phyloP scores from a whole-genome alignment of 2,888 invertebrate genomes.

The Ormyrus labotus region DNA sequence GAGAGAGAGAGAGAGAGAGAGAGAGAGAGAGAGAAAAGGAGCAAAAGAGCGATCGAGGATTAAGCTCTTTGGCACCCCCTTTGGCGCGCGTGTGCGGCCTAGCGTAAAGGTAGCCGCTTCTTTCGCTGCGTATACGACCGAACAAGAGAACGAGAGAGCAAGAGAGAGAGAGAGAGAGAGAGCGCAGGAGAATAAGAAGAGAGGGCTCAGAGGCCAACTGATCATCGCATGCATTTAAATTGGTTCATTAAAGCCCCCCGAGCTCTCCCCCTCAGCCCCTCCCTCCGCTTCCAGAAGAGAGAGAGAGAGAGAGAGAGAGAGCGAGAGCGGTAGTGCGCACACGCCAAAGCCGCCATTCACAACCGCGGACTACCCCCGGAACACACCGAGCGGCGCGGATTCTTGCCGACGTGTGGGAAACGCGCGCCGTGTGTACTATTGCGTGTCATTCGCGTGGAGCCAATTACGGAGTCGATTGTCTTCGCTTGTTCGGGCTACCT shows the following conservation, averaged over 20 bases:
- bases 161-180: constrained; percentile 42
- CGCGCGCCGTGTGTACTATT: constrained; percentile 50
- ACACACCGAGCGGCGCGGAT: too few relatives aligned
- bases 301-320: too few relatives aligned
- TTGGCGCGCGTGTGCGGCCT: constrained; percentile 59
- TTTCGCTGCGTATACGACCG: constrained; percentile 14
- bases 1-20: too few relatives aligned
- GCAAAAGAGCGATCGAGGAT: background rate
- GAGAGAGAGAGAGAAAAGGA: too few relatives aligned
- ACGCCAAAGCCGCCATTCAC: too few relatives aligned
- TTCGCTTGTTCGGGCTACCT: constrained; percentile 36
- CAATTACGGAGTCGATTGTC: constrained; percentile 72
- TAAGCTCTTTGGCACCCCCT: constrained; percentile 35
- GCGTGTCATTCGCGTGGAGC: constrained; percentile 71
- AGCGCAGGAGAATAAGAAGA: constrained; percentile 66
- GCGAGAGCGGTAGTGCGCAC: too few relatives aligned
- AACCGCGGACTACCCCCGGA: too few relatives aligned
- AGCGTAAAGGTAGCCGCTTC: constrained; percentile 63
- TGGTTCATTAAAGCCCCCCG: constrained; percentile 75
- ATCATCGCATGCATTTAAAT: constrained; percentile 76
- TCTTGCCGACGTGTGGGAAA: too few relatives aligned
- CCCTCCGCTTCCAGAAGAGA: constrained; percentile 32
- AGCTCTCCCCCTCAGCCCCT: constrained; percentile 60
- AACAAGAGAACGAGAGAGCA: background rate
- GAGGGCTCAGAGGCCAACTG: constrained; percentile 75